Conservation (phyloP, 37 sponge, comb jelly and placozoan species). For the Mnemiopsis leidyi region DNA sequence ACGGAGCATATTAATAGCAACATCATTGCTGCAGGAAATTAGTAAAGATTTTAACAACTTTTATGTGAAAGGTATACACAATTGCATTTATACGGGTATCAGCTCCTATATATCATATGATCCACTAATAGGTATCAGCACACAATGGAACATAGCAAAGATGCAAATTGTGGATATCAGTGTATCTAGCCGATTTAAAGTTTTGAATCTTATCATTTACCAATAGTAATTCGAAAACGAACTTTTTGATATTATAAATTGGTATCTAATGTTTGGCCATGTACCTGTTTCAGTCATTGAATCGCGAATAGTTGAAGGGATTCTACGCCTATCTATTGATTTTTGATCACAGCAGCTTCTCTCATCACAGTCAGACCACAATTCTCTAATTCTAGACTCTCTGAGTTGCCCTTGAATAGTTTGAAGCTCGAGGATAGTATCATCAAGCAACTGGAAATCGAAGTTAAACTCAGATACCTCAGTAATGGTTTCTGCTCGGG, state of each 20-base stretch:
- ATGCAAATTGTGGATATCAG: too few species aligned
- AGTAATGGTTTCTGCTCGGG: neutral
- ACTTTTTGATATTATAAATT: too few species aligned
- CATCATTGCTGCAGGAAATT: neutral
- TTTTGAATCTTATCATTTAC: too few species aligned
- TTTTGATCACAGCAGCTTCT: slow-evolving; percentile 30
- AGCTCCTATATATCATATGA: too few species aligned
- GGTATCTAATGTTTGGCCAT: too few species aligned
- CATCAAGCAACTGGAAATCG: slow-evolving; percentile 14
- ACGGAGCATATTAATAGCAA: too few species aligned
- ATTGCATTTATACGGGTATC: too few species aligned
- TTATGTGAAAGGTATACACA: too few species aligned
- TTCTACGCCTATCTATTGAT: slow-evolving; percentile 5
- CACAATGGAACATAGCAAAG: too few species aligned
- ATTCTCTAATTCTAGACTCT: neutral
- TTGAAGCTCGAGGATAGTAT: slow-evolving; percentile 8
- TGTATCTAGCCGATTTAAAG: too few species aligned
- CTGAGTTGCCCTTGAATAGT: slow-evolving; percentile 35
- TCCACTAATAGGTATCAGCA: too few species aligned
- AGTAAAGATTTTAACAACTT: neutral
- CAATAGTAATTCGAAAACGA: too few species aligned
- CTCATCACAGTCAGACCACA: neutral
- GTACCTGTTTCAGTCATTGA: slow-evolving; percentile 1
- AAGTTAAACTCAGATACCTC: slow-evolving; percentile 5
- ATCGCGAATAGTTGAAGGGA: neutral